Conservation (phyloP, 1,140 invertebrate genomes). For the Neodiprion lecontei region DNA sequence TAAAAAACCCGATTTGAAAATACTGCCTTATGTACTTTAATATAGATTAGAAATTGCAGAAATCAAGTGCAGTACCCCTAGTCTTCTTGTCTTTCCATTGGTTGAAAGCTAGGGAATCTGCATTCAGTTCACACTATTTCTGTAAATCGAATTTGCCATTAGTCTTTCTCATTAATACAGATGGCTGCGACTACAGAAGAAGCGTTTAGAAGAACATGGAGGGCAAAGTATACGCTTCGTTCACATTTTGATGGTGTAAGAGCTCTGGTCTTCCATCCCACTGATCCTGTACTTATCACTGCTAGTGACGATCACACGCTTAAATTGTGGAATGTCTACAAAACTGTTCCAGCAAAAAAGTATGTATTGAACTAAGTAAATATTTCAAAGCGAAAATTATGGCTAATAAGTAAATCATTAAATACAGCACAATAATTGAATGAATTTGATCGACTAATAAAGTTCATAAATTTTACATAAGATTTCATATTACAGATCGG, state of each 20-base stretch:
- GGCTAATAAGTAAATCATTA: background rate
- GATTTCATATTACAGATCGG: conserved; percentile 65
- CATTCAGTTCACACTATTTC: too few species aligned
- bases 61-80: background rate
- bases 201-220: conserved; percentile 96
- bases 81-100: conserved; percentile 11
- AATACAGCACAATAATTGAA: too few species aligned
- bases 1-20: conserved; percentile 8
- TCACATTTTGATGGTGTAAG: conserved; percentile 98
- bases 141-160: conserved; percentile 85
- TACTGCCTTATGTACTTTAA: conserved; percentile 9
- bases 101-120: conserved; percentile 28
- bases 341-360: conserved; percentile 97
- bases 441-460: background rate
- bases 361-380: conserved; percentile 53
- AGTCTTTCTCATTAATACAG: conserved; percentile 58
- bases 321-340: conserved; percentile 99
- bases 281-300: conserved; percentile 95
- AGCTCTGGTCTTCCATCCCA: conserved; percentile 96
- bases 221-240: conserved; percentile 94
- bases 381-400: background rate
- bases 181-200: conserved; percentile 84
- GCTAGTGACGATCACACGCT: conserved; percentile 98
- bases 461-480: background rate
- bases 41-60: background rate